phyloP scores from a whole-genome alignment of 2,888 invertebrate species.

The Caenorhabditis macrosperma region DNA sequence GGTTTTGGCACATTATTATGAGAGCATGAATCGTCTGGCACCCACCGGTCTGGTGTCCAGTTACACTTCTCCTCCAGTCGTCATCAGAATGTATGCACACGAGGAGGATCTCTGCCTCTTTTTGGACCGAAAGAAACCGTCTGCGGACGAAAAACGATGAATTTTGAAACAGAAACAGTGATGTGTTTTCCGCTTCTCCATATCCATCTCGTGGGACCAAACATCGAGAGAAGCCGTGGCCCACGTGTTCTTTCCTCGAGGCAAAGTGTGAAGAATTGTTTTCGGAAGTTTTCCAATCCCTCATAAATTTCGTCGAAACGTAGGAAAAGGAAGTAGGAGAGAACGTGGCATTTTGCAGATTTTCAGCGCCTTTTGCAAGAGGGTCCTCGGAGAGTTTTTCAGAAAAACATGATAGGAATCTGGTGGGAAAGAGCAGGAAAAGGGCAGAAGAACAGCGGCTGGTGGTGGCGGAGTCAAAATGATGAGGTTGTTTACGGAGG shows the following conservation, averaged over 20 bases:
- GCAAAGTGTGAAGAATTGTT: constrained; percentile 30
- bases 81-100: constrained; percentile 15
- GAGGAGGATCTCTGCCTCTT: constrained; percentile 14
- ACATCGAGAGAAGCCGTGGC: constrained; percentile 9
- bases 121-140: not conserved
- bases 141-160: constrained; percentile 26
- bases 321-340: not conserved
- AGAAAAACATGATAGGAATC: not conserved
- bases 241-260: constrained; percentile 43
- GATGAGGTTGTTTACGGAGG: not conserved
- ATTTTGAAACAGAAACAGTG: constrained; percentile 48
- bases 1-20: constrained; percentile 49
- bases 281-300: not conserved
- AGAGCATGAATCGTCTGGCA: constrained; percentile 46
- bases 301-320: not conserved
- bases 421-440: not conserved
- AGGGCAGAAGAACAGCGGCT: not conserved
- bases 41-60: constrained; percentile 40
- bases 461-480: not conserved
- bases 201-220: constrained; percentile 40
- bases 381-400: not conserved
- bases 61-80: constrained; percentile 26
- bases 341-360: not conserved
- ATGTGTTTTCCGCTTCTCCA: constrained; percentile 3
- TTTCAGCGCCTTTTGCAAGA: not conserved